Base-by-base conservation (phyloP, 2,888 invertebrate genomes). In the Eristalis tenax region DNA sequence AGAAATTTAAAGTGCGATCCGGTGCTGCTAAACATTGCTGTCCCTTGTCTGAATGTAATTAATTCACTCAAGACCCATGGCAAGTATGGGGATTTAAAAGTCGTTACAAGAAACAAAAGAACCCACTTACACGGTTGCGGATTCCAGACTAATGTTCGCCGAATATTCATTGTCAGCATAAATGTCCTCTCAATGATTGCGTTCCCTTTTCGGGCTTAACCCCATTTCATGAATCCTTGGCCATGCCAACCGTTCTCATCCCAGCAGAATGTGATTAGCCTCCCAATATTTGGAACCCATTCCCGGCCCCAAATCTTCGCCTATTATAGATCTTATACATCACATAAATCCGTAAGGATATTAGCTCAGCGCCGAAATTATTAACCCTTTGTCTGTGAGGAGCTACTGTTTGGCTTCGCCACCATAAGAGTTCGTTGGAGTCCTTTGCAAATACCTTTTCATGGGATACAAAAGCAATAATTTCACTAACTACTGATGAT, bases 401-500 rank as follows among this genome's bases (percentile, higher is more conserved):
- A 86, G 70, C 59, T 74, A 79, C 75, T 87, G 59, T 79, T 87
- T 87, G 87, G 87, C 87, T 87, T 83, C 83, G 59, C 71, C 76
- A 38, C 71, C 76, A 71, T 83, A 87, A 76, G 71, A 87, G 83
- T 75, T 83, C 79, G 71, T 73, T 76, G 43, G 87, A 79, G 79
- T 87, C 86, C 83, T 86, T 83, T 66, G 74, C 77, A 86, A 86
- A 86, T 86, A 86, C 83, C 86, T 86, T 75, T 83, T 83, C 86
- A 78, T 83, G 80, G 83, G 83, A 80, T 80, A 87, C 87, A 87
- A 76, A 83, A 80, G 87, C 83, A 87, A 87, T 87, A 87, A 87
- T 87, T 87, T 76, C 76, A 79, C 87, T 73, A 83, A 83, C 79
- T 83, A 68, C 71, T 73, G 87, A 87, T 83, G 87, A 80, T 83